Percentiles rank a stretch among this genome's conserved stretches.
Conservation (phyloP, 2,797 vertebrate genomes). For the Etheostoma nigrum region DNA sequence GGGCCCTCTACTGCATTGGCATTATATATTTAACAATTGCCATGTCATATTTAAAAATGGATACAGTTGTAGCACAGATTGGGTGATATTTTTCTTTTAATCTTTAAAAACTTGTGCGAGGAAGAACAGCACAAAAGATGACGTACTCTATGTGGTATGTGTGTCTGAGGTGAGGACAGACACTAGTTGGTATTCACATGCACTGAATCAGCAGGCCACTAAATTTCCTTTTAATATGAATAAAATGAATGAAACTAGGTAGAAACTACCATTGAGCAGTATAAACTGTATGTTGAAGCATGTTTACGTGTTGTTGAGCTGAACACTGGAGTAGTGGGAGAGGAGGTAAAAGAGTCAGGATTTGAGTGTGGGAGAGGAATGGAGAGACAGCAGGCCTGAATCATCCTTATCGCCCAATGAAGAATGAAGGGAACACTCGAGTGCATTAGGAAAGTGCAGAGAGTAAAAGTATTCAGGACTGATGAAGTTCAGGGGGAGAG, state of each 20-base stretch:
- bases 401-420: constrained; percentile 61
- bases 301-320: constrained; percentile 25
- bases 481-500: background rate
- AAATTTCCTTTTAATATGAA: background rate
- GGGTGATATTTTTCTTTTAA: background rate
- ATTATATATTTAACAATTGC: background rate
- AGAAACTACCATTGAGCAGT: background rate
- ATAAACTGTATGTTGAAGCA: constrained; percentile 1
- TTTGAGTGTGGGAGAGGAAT: constrained; percentile 48
- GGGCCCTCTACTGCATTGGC: background rate
- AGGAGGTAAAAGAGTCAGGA: constrained; percentile 43
- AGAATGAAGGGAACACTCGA: constrained; percentile 33
- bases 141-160: constrained; percentile 55
- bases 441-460: constrained; percentile 26
- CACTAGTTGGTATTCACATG: constrained; percentile 18
- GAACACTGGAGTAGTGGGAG: constrained; percentile 32
- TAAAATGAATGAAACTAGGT: background rate
- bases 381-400: constrained; percentile 46
- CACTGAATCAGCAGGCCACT: background rate
- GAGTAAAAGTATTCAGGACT: constrained; percentile 22
- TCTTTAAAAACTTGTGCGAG: constrained; percentile 5
- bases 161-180: constrained; percentile 56
- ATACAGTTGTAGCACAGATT: background rate
- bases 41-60: background rate
- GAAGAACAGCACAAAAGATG: constrained; percentile 33